These are phyloP conservation scores for Malurus cyaneus DNA, from an alignment of 2,113 vertebrate genomes.

Conservation along the genomic window DNA sequence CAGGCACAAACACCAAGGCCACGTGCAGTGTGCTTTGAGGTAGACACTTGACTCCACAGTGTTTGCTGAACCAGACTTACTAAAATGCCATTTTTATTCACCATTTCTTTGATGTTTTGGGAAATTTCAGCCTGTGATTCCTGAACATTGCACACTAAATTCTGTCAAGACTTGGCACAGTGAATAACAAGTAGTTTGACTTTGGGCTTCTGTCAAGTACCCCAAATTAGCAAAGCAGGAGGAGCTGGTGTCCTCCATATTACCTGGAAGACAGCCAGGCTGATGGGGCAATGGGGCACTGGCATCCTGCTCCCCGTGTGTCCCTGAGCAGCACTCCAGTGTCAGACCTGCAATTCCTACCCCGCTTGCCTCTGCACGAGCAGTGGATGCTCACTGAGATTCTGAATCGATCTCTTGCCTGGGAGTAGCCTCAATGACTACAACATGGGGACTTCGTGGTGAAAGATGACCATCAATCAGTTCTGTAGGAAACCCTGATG, in stretches of 20 bases:
- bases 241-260: not conserved
- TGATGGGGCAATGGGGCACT: accelerated
- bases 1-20: not conserved
- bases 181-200: not conserved
- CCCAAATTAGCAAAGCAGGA: not conserved
- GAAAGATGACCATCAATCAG: not conserved
- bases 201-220: not conserved
- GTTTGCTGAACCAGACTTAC: not conserved
- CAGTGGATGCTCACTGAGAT: not conserved
- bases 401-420: not conserved
- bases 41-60: not conserved
- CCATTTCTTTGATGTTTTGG: not conserved
- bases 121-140: not conserved
- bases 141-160: not conserved
- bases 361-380: not conserved
- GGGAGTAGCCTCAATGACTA: not conserved
- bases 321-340: not conserved
- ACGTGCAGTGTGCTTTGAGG: accelerated
- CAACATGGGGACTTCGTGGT: not conserved
- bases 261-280: not conserved
- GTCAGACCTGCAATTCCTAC: not conserved
- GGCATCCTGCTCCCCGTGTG: accelerated
- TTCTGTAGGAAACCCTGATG: not conserved
- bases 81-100: not conserved
- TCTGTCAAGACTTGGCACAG: not conserved